Evolutionary conservation across 2,797 vertebrate genomes (phyloP), one percentile per base, ranked within the genome.

Genomic region (Heliangelus exortis): DNA sequence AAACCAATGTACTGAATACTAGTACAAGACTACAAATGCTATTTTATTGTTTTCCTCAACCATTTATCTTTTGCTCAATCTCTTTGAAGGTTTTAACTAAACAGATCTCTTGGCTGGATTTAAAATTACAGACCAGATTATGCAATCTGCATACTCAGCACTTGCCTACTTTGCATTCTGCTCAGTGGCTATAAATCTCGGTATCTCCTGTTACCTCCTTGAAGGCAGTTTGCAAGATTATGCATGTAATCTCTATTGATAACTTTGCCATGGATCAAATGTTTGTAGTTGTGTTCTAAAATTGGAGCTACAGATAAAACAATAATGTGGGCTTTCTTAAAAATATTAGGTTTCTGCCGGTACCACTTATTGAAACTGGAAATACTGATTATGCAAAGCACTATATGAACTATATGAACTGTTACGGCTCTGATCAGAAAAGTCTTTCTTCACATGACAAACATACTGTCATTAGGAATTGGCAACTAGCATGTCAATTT

Each of bases 121-220:
- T 84, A 85, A 93, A 95, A 86, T 72, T 88, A 81, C 31, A 28
- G 41, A 7, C 36, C 89, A 77, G 87, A 80, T 91, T 81, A 91
- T 88, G 58, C 82, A 93, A 78, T 72, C 69, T 50, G n/a, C 47
- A 39, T 75, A 14, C 33, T 71, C 50, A 80, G 65, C 73, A 86
- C 0, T 19, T 81, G 66, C 58, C 26, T 80, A 10, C 47, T 72
- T n/a, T 84, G 39, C n/a, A 41, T 83, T 26, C 51, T 86, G n/a
- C 39, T 78, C 47, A 72, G 33, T n/a, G 34, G 51, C 43, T 89
- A n/a, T 83, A 80, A 78, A 80, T 88, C 58, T 62, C 39, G 7
- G 2, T 63, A 83, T 81, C 63, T 93, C 45, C 33, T 84, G 31
- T 39, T 25, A 67, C n/a, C 20, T 86, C 14, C 55, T 78, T 5